These are phyloP conservation scores for Agonopterix heracliana DNA, from an alignment of 2,888 invertebrate genomes.

Conservation along the genomic window DNA sequence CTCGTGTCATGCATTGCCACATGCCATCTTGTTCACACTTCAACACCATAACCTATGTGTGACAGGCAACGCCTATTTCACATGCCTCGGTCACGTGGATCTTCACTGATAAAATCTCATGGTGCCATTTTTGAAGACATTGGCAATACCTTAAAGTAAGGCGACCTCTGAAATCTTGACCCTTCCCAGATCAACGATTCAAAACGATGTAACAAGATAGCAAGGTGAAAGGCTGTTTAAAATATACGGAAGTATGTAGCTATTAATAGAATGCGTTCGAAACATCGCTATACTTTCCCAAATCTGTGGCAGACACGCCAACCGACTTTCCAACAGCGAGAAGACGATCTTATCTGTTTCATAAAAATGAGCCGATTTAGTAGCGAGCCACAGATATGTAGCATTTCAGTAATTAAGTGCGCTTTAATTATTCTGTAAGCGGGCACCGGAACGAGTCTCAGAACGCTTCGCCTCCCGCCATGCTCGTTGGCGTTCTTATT, in stretches of 20 bases:
- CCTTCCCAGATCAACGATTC: too few species aligned
- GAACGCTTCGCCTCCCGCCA: slow-evolving; percentile 26
- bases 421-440: slow-evolving; percentile 48
- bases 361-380: slow-evolving; percentile 50
- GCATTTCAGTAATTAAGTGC: slow-evolving; percentile 54
- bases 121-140: too few species aligned
- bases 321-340: slow-evolving; percentile 35
- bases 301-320: slow-evolving; percentile 39
- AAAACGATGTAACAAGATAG: slow-evolving; percentile 6
- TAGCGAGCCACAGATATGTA: slow-evolving; percentile 39
- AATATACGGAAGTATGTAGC: slow-evolving; percentile 28
- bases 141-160: too few species aligned
- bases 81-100: too few species aligned
- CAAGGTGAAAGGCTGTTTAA: slow-evolving; percentile 38
- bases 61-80: too few species aligned
- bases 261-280: slow-evolving; percentile 39
- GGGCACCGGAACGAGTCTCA: slow-evolving; percentile 42
- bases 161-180: too few species aligned
- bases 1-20: background rate
- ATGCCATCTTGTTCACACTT: background rate
- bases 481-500: slow-evolving; percentile 25
- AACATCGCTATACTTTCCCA: slow-evolving; percentile 48
- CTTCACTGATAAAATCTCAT: too few species aligned
- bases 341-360: slow-evolving; percentile 19
- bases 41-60: too few species aligned